Percentiles rank a stretch among this genome's conserved stretches.
phyloP scores from a whole-genome alignment of 2,888 invertebrate species.

The Antheraea yamamai region DNA sequence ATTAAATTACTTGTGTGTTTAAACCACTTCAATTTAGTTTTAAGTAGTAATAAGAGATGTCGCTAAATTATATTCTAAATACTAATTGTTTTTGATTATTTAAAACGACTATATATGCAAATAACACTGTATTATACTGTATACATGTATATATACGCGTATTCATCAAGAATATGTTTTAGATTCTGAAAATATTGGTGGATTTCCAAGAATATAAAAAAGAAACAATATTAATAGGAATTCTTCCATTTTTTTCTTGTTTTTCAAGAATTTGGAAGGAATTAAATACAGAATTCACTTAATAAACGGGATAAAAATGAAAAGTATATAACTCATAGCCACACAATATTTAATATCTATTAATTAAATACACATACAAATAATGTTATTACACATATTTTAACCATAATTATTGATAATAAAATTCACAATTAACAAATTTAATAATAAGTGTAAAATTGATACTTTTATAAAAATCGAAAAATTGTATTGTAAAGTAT shows the following conservation, averaged over 20 bases:
- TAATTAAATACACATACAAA: background rate
- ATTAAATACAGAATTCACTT: background rate
- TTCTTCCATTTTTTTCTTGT: no score
- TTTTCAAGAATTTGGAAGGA: no score
- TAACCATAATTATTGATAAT: background rate
- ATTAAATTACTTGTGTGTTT: background rate
- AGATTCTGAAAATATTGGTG: no score
- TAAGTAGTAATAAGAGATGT: background rate
- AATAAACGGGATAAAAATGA: background rate
- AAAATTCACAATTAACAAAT: background rate
- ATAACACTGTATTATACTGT: no score
- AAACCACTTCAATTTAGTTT: background rate
- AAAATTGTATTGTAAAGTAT: background rate
- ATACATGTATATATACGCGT: no score
- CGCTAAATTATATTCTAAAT: background rate
- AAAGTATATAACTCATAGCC: background rate
- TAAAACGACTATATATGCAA: no score
- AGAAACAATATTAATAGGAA: no score
- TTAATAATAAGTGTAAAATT: background rate
- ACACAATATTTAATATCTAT: background rate
- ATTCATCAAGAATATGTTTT: no score
- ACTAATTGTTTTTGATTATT: background rate
- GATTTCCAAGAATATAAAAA: no score
- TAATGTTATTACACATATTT: background rate
- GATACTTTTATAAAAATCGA: background rate